A percentile compares a stretch with the other conserved stretches of the same genome.
Conservation (phyloP, 2,888 invertebrate species). For the Andrena chrysosceles region DNA sequence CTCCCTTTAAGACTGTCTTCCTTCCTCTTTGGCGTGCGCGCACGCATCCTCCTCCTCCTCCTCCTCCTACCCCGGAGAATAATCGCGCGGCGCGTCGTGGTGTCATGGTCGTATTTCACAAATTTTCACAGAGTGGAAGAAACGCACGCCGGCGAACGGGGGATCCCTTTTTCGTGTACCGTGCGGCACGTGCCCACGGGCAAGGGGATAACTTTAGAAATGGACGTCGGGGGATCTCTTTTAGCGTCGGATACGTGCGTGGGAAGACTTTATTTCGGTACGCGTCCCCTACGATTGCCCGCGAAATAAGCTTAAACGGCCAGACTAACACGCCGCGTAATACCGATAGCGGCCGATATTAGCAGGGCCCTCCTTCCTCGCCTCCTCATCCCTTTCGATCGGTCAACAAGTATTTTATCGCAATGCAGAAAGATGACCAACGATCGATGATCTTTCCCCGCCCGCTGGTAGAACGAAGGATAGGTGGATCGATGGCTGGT, state of each 20-base stretch:
- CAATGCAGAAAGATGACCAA: conserved; percentile 35
- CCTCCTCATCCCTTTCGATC: not conserved
- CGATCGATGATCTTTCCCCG: conserved; percentile 20
- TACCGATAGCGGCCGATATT: conserved; percentile 60
- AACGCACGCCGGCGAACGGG: conserved; percentile 16
- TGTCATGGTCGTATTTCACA: conserved; percentile 58
- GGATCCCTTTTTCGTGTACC: conserved; percentile 46
- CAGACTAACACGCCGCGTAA: conserved; percentile 56
- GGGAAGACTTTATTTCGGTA: conserved; percentile 84
- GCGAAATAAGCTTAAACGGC: conserved; percentile 76
- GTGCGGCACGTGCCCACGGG: conserved; percentile 74
- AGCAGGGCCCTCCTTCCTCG: conserved; percentile 10
- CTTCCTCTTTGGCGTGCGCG: not conserved
- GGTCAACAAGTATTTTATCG: conserved; percentile 31
- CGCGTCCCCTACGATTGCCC: conserved; percentile 75
- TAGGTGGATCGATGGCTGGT: conserved; percentile 8
- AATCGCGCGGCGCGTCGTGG: conserved; percentile 20
- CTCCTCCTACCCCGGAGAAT: conserved; percentile 16
- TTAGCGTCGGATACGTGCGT: conserved; percentile 83
- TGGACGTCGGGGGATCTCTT: conserved; percentile 80
- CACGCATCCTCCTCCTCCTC: not conserved
- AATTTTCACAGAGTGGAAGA: conserved; percentile 58
- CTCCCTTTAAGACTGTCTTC: not conserved
- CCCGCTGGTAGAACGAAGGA: conserved; percentile 13
- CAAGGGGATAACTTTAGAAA: conserved; percentile 82